Conservation (phyloP, 2,888 invertebrate genomes). For the Priocnemis perturbator region DNA sequence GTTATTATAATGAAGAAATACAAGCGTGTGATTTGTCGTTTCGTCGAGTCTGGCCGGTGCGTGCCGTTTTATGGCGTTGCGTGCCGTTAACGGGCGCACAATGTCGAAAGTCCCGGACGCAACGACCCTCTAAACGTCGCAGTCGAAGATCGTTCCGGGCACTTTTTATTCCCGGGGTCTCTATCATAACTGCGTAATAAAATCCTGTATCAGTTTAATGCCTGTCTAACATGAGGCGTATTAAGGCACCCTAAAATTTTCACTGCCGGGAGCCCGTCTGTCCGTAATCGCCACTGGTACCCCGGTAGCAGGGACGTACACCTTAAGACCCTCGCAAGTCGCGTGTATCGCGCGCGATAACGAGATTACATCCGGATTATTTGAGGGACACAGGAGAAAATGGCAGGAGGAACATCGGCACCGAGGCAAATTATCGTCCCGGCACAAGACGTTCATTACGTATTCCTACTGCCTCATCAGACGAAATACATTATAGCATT, state of each 20-base stretch:
- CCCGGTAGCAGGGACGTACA: conserved; percentile 24
- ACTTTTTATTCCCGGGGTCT: conserved; percentile 5
- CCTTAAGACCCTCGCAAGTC: neutral
- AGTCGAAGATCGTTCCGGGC: neutral
- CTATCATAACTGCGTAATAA: conserved; percentile 19
- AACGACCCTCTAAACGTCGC: conserved; percentile 4
- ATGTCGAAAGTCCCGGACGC: neutral
- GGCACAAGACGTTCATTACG: neutral
- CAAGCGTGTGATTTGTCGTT: no score
- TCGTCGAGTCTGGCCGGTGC: no score
- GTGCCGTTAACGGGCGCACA: neutral
- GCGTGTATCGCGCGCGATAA: conserved; percentile 9
- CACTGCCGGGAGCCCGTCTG: conserved; percentile 8
- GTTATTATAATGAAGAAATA: no score
- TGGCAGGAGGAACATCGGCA: neutral
- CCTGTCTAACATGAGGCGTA: conserved; percentile 18
- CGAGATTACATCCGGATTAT: conserved; percentile 17
- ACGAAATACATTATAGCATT: no score
- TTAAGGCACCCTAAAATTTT: conserved; percentile 32
- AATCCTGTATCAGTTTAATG: conserved; percentile 34
- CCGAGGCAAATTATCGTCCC: no score
- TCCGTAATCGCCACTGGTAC: conserved; percentile 19
- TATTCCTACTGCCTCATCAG: no score
- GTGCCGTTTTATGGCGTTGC: no score
- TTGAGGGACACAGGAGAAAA: conserved; percentile 2